Conservation (phyloP, 2,797 vertebrate species). For the Cercopithecus neglectus region DNA sequence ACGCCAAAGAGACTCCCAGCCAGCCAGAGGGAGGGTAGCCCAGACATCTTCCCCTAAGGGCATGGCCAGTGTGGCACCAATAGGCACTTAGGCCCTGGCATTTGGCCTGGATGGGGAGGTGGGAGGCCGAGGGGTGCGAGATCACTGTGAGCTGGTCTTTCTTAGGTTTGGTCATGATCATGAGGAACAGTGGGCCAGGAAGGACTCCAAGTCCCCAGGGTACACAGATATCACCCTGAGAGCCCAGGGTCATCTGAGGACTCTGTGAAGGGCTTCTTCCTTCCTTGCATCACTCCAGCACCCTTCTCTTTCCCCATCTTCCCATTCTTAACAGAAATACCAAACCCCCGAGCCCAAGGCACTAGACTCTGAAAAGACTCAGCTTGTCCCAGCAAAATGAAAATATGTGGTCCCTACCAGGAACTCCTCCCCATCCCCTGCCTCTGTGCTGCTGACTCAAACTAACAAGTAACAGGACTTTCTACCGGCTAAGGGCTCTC, state of each 20-base stretch:
- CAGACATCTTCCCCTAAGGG: background rate
- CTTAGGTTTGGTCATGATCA: background rate
- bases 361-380: background rate
- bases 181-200: background rate
- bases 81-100: background rate
- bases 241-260: background rate
- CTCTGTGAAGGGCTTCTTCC: background rate
- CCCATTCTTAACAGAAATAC: background rate
- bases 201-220: background rate
- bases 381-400: background rate
- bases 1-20: background rate
- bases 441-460: conserved; percentile 13
- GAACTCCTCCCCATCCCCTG: background rate
- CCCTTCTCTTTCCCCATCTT: background rate
- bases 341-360: background rate
- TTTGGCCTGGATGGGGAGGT: background rate
- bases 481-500: background rate
- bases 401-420: background rate
- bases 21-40: background rate
- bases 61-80: background rate
- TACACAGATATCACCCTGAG: background rate
- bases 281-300: background rate
- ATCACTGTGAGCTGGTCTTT: background rate
- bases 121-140: background rate
- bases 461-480: background rate